Percentiles rank a stretch among this genome's conserved stretches.
Conservation (phyloP, 2,797 vertebrate genomes). For the Chelonia mydas region DNA sequence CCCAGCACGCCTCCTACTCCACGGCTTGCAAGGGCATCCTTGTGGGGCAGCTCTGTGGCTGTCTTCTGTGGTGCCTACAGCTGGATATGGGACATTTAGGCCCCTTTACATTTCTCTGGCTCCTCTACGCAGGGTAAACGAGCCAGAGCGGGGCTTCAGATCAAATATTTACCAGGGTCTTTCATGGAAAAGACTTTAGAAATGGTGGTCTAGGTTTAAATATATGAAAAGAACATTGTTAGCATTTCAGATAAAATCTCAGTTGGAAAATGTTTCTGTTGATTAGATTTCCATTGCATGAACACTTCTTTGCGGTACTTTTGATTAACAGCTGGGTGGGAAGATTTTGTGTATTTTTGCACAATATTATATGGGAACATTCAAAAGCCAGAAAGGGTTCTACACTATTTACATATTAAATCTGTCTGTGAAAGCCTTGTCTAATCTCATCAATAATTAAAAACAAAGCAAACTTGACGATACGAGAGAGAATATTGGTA, state of each 20-base stretch:
- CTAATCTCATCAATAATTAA: slow-evolving; percentile 41
- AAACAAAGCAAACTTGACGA: slow-evolving; percentile 47
- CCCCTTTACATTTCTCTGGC: background rate
- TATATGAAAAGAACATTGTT: background rate
- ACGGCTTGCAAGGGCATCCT: background rate
- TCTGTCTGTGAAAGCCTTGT: background rate
- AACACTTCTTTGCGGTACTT: background rate
- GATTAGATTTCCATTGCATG: slow-evolving; percentile 13
- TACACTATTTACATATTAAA: background rate
- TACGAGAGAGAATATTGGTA: background rate
- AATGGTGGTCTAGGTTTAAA: background rate
- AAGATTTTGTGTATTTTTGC: background rate
- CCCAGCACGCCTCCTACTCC: no score
- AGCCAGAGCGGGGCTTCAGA: background rate
- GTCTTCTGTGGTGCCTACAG: background rate
- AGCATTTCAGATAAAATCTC: background rate
- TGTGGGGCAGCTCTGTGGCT: background rate
- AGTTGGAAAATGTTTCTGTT: slow-evolving; percentile 7
- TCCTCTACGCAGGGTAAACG: background rate
- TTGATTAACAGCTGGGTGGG: slow-evolving; percentile 7
- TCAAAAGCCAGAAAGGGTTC: slow-evolving; percentile 22
- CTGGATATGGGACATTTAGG: background rate
- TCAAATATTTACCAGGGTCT: background rate
- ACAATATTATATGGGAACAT: background rate
- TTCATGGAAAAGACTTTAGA: background rate